Evolutionary conservation across 2,888 invertebrate species (phyloP), one percentile per base, ranked within the genome.

Genomic region (Philereme vetulata): DNA sequence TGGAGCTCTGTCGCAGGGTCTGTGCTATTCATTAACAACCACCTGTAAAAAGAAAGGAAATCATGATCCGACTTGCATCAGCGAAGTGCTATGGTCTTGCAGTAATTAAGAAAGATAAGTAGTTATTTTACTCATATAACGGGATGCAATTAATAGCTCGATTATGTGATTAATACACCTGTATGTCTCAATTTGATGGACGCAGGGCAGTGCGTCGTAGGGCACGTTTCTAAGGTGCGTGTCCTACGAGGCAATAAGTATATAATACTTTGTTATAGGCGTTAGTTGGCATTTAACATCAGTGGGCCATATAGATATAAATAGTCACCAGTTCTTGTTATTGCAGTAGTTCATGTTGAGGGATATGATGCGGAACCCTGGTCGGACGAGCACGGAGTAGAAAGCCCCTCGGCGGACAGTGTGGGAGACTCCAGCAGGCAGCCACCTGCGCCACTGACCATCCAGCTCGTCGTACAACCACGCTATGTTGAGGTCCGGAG

Each of bases 291-390:
- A 21, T 2, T 21, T 21, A 21, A 21, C 21, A 21, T 21, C 21
- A 21, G 21, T 21, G 21, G 21, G 21, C 21, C 21, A 21, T 21
- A 7, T n/a, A n/a, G n/a, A n/a, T 38, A 10, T 40, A 9, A 11
- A 38, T 45, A 45, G 4, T 85, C 83, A 96, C 98, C 98, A 98
- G 89, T 98, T 98, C 80, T 97, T 97, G 78, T 97, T 97, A 82
- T 98, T 98, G 85, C 98, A 98, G 86, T 97, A 98, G 88, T 98
- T 98, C 96, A 97, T 98, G 81, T 98, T 98, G n/a, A 98, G 93
- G 0, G 98, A 98, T 67, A 98, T 96, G 56, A 98, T 95, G 60
- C 98, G 94, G 83, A 98, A 97, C 11, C 98, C 98, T 0, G 97
- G 97, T 42, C 97, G 94, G 5, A 98, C 96, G 49, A 97, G 93